A percentile compares a stretch with the other conserved stretches of the same genome.
Conservation (phyloP, 1,140 invertebrate species). For the Theocolax elegans region DNA sequence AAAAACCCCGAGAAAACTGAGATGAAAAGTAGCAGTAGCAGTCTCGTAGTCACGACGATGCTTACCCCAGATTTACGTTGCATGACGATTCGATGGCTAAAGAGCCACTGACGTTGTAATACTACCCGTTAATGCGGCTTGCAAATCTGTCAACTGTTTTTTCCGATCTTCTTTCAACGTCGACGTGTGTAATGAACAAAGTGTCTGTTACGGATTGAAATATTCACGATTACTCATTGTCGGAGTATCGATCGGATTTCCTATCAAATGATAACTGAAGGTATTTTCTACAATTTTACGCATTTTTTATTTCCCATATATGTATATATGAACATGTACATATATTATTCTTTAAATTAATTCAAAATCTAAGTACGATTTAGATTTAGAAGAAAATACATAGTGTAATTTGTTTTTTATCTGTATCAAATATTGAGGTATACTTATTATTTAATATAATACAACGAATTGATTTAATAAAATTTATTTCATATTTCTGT, state of each 20-base stretch:
- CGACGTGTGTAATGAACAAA: neutral
- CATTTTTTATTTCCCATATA: too few species aligned
- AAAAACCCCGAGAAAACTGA: neutral
- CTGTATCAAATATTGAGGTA: too few species aligned
- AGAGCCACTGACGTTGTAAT: neutral
- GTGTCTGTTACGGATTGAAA: slow-evolving; percentile 6
- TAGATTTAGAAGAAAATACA: too few species aligned
- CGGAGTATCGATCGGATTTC: neutral
- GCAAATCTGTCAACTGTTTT: slow-evolving; percentile 21
- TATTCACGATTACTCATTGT: slow-evolving; percentile 15
- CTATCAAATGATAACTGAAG: too few species aligned
- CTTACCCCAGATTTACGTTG: slow-evolving; percentile 11
- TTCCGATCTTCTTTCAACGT: neutral
- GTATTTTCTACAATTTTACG: too few species aligned
- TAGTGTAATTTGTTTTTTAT: too few species aligned
- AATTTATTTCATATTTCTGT: too few species aligned
- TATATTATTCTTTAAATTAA: too few species aligned
- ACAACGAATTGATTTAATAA: too few species aligned
- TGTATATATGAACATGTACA: too few species aligned
- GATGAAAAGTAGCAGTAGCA: neutral
- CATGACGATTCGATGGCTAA: slow-evolving; percentile 25
- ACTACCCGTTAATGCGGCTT: neutral
- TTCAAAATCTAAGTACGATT: too few species aligned
- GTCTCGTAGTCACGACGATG: neutral
- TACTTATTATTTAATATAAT: too few species aligned